A percentile compares a stretch with the other conserved stretches of the same genome.
These are phyloP conservation scores for Mellivora capensis DNA, from an alignment of 2,113 vertebrate genomes.

Conservation along the genomic window DNA sequence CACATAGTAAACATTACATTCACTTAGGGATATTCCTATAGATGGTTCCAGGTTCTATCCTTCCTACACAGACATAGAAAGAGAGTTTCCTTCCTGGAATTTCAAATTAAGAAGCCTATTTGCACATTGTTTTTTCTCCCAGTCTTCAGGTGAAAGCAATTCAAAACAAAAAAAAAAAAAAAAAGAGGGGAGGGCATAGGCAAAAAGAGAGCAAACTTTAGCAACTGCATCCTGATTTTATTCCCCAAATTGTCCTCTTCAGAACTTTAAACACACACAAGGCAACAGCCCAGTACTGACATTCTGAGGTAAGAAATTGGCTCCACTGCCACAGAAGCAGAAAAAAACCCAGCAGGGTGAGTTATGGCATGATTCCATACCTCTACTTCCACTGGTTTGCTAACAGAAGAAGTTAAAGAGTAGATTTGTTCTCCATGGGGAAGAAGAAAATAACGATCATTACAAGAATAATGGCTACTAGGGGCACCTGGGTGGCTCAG, in stretches of 20 bases:
- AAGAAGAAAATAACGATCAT: neutral
- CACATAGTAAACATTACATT: neutral
- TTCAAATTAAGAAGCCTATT: neutral
- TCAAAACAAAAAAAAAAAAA: neutral
- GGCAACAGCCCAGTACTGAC: neutral
- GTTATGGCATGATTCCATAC: neutral
- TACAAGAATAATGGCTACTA: neutral
- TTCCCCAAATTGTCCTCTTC: neutral
- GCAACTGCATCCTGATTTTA: neutral
- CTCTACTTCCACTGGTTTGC: neutral
- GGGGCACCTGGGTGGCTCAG: too few species aligned
- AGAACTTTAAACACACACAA: neutral
- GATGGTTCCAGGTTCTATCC: neutral
- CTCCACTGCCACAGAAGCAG: neutral
- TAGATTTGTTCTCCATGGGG: neutral
- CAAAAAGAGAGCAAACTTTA: neutral
- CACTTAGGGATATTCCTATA: neutral
- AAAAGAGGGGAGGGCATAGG: fast-evolving
- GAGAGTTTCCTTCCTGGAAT: neutral
- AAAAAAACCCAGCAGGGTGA: neutral
- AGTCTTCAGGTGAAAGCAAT: neutral
- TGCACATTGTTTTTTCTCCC: neutral
- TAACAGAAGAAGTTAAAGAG: constrained; percentile 3
- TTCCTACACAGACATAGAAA: neutral
- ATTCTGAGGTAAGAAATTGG: neutral